phyloP scores from a whole-genome alignment of 2,888 invertebrate genomes.

The Scelioninae gen. 2 region DNA sequence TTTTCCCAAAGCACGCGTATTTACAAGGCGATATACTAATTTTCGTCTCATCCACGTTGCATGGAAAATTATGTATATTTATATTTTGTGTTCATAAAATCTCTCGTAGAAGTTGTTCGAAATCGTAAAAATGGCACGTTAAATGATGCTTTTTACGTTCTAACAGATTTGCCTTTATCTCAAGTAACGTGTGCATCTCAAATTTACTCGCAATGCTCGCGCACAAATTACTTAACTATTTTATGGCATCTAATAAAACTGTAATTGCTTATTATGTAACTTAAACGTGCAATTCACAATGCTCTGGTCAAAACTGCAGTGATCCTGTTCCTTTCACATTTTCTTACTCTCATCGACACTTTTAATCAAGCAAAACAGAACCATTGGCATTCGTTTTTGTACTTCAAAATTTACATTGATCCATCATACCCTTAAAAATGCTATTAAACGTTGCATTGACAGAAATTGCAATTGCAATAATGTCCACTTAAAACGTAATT shows the following conservation, averaged over 20 bases:
- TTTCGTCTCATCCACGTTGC: too few relatives aligned
- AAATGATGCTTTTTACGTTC: slow-evolving; percentile 15
- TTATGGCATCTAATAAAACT: slow-evolving; percentile 56
- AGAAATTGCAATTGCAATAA: too few relatives aligned
- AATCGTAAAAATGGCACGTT: slow-evolving; percentile 26
- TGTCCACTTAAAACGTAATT: too few relatives aligned
- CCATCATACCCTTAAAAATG: too few relatives aligned
- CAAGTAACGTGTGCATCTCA: slow-evolving; percentile 26
- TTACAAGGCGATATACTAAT: too few relatives aligned
- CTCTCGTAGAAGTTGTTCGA: slow-evolving; percentile 9
- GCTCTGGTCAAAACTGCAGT: slow-evolving; percentile 21
- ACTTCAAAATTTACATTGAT: background rate
- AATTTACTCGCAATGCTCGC: slow-evolving; percentile 44
- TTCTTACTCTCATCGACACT: slow-evolving; percentile 39
- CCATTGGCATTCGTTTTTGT: background rate
- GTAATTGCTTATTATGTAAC: slow-evolving; percentile 48
- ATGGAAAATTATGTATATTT: too few relatives aligned
- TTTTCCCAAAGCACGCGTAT: too few relatives aligned
- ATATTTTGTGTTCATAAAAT: too few relatives aligned
- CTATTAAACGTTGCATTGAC: too few relatives aligned
- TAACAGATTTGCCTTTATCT: slow-evolving; percentile 23
- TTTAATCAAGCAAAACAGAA: slow-evolving; percentile 11
- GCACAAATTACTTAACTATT: slow-evolving; percentile 52
- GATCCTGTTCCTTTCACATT: slow-evolving; percentile 42
- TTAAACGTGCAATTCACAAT: slow-evolving; percentile 38